phyloP scores from a whole-genome alignment of 64 coral and sea anemone species.

The Stichodactyla helianthus region DNA sequence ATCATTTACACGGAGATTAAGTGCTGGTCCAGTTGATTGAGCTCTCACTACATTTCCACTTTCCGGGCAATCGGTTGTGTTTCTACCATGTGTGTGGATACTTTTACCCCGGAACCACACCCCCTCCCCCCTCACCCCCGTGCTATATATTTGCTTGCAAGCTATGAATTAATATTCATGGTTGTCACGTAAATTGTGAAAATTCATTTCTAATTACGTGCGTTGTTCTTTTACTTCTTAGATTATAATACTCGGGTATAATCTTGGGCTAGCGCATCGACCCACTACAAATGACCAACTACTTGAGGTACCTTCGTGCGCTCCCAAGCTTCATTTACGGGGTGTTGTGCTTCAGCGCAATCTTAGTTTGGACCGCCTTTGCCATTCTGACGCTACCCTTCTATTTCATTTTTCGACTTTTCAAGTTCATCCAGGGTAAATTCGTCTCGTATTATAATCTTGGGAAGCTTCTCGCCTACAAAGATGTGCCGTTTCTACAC shows the following conservation, averaged over 20 bases:
- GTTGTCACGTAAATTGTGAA: too few relatives aligned
- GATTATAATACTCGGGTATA: background rate
- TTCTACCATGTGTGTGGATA: too few relatives aligned
- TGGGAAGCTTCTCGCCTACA: slow-evolving; percentile 51
- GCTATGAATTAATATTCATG: too few relatives aligned
- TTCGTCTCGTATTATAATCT: slow-evolving; percentile 60
- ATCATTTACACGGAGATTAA: too few relatives aligned
- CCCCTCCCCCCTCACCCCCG: too few relatives aligned
- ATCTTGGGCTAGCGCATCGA: background rate
- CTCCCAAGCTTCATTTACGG: slow-evolving; percentile 57
- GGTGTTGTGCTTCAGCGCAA: slow-evolving; percentile 55
- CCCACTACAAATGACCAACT: slow-evolving; percentile 36
- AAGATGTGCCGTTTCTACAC: slow-evolving; percentile 79
- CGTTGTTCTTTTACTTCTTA: background rate
- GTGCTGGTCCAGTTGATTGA: too few relatives aligned
- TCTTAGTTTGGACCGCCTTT: slow-evolving; percentile 56
- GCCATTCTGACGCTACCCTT: slow-evolving; percentile 63
- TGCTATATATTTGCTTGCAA: too few relatives aligned
- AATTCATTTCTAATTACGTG: too few relatives aligned
- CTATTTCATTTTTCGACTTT: slow-evolving; percentile 53
- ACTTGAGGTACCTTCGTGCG: slow-evolving; percentile 36
- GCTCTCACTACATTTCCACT: too few relatives aligned
- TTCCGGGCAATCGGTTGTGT: too few relatives aligned
- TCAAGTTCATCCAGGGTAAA: slow-evolving; percentile 56
- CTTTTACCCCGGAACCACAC: too few relatives aligned